These are phyloP conservation scores for Orchesellides sinensis DNA, from an alignment of 2,888 invertebrate species.

Conservation along the genomic window DNA sequence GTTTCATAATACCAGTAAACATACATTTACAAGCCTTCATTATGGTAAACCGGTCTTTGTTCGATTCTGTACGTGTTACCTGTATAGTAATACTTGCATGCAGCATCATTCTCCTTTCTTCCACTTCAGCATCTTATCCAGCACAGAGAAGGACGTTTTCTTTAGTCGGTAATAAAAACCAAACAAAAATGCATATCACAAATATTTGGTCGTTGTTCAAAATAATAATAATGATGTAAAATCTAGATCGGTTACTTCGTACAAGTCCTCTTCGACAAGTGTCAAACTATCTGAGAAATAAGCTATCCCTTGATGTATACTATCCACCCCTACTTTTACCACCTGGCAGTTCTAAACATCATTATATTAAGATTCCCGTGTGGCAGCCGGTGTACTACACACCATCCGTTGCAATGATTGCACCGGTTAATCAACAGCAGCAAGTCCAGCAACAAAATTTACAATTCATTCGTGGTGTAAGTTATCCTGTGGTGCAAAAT, in stretches of 20 bases:
- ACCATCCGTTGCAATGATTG: constrained; percentile 9
- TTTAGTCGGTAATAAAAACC: constrained; percentile 27
- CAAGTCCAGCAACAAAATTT: neutral
- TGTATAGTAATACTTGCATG: neutral
- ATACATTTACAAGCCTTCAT: neutral
- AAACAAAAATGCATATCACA: too few species aligned
- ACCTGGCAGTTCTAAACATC: neutral
- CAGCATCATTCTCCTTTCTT: neutral
- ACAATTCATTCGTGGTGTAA: constrained; percentile 4
- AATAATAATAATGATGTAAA: neutral
- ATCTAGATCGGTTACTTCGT: constrained; percentile 15
- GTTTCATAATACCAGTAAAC: too few species aligned
- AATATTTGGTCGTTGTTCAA: too few species aligned
- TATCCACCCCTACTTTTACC: constrained; percentile 9
- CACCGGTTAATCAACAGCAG: neutral
- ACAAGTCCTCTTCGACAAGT: constrained; percentile 27
- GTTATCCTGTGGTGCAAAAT: constrained; percentile 26
- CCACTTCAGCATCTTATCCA: too few species aligned
- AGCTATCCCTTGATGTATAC: constrained; percentile 13
- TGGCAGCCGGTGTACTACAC: constrained; percentile 3
- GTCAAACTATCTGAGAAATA: neutral
- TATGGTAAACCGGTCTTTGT: constrained; percentile 39
- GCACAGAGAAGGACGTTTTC: neutral
- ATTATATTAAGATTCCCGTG: constrained; percentile 3
- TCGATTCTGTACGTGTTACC: neutral